Base-by-base conservation (phyloP, 2,113 vertebrate genomes). In the Stegastes partitus region DNA sequence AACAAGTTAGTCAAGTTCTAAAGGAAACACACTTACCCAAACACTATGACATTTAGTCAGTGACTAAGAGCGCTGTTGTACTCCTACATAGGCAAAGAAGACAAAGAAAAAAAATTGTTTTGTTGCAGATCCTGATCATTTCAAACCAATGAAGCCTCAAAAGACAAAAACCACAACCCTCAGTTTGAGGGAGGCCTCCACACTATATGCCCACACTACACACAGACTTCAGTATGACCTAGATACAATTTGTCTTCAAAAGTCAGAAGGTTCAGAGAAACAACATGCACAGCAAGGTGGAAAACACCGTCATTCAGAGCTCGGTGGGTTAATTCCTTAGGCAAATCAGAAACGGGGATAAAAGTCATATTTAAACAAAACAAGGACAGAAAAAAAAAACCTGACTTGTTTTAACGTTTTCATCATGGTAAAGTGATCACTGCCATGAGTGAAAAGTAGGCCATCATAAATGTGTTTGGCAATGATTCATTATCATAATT, bases 401-500 rank as follows among this genome's bases (percentile, higher is more conserved):
- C n/a, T n/a, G 21, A 72, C 25, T 26, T 62, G 26, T 39, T 26
- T 71, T 2, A 53, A 62, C 37, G 55, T 81, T 69, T 81, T 80
- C 45, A 63, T 37, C 28, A 68, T 63, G 11, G 25, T 68, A 51
- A 85, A 83, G 79, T 75, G 81, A 83, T 85, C 77, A 81, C 53
- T 51, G 66, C 59, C 70, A 74, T 37, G 42, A 68, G 57, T 83
- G 77, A 89, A 88, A 91, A 89, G 83, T 89, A 90, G 91, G 90
- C 71, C 91, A 76, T 81, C 58, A 81, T 83, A 84, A 92, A 89
- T 76, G 79, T 90, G 87, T 93, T 93, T 93, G 86, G 83, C 82
- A 89, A 91, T 77, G 77, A 89, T 77, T 93, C 87, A 93, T 93
- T 90, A 91, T 81, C 70, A 83, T 88, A 92, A 91, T 84, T 87